These are phyloP conservation scores for Pyrocoelia pectoralis DNA, from an alignment of 2,888 invertebrate species.

Conservation along the genomic window DNA sequence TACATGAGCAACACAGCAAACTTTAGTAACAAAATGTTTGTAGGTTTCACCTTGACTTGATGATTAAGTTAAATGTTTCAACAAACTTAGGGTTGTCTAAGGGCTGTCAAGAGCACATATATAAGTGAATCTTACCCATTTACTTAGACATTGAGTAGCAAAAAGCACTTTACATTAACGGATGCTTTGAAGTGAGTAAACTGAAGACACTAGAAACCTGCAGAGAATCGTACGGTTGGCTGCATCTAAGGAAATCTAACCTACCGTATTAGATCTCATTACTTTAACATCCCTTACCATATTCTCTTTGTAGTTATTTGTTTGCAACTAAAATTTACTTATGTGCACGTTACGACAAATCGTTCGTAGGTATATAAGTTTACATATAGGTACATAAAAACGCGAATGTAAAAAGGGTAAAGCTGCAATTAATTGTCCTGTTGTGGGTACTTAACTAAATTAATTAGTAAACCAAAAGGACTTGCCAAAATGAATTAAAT, in stretches of 20 bases:
- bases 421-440: too few species aligned
- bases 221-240: conserved; percentile 31
- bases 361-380: too few species aligned
- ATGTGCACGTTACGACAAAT: too few species aligned
- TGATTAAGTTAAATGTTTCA: conserved; percentile 16
- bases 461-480: too few species aligned
- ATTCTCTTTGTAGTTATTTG: neutral
- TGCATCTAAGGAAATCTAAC: conserved; percentile 36
- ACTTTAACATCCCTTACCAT: conserved; percentile 18
- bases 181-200: conserved; percentile 38
- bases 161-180: conserved; percentile 37
- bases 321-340: too few species aligned
- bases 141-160: conserved; percentile 32
- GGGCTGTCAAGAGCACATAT: conserved; percentile 28
- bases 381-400: too few species aligned
- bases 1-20: too few species aligned
- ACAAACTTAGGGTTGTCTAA: conserved; percentile 27
- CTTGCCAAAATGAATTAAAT: too few species aligned
- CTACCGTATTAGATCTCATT: conserved; percentile 33
- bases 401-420: too few species aligned
- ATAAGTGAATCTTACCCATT: conserved; percentile 35
- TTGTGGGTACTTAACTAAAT: too few species aligned
- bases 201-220: conserved; percentile 37
- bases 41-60: conserved; percentile 9
- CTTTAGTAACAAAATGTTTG: too few species aligned